phyloP scores from a whole-genome alignment of 2,888 invertebrate species.

The Euphydryas editha region DNA sequence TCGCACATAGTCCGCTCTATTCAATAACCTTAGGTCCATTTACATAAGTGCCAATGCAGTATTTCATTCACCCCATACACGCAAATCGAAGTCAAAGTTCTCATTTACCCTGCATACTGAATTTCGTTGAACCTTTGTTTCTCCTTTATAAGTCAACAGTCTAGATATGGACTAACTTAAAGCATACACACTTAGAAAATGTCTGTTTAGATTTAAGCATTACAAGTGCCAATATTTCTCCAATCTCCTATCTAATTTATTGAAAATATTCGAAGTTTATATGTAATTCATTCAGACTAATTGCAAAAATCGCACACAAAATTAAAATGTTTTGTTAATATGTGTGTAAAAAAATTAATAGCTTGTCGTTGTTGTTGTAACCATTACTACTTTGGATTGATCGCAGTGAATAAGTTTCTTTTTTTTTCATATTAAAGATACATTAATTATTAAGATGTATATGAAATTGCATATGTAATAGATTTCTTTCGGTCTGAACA shows the following conservation, averaged over 20 bases:
- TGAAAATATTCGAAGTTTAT: neutral
- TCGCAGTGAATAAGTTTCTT: too few relatives aligned
- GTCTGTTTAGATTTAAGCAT: neutral
- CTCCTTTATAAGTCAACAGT: constrained; percentile 12
- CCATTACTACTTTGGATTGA: too few relatives aligned
- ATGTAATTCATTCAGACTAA: too few relatives aligned
- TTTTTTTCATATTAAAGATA: too few relatives aligned
- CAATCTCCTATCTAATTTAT: neutral
- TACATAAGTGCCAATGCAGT: constrained; percentile 27
- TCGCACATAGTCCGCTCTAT: constrained; percentile 20
- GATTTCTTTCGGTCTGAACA: too few relatives aligned
- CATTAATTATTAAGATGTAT: too few relatives aligned
- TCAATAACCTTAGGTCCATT: constrained; percentile 32
- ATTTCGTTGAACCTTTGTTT: constrained; percentile 32
- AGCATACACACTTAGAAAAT: constrained; percentile 1
- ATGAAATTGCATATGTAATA: too few relatives aligned
- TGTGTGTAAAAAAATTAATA: too few relatives aligned
- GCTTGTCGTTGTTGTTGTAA: too few relatives aligned
- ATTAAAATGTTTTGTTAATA: too few relatives aligned
- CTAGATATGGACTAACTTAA: constrained; percentile 15
- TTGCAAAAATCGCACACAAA: too few relatives aligned
- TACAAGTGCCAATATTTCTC: neutral
- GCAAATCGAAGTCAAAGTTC: constrained; percentile 43
- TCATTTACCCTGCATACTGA: constrained; percentile 40
- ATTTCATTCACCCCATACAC: constrained; percentile 41